These are phyloP conservation scores for Hypomesus transpacificus DNA, from an alignment of 2,113 vertebrate species.

Conservation along the genomic window DNA sequence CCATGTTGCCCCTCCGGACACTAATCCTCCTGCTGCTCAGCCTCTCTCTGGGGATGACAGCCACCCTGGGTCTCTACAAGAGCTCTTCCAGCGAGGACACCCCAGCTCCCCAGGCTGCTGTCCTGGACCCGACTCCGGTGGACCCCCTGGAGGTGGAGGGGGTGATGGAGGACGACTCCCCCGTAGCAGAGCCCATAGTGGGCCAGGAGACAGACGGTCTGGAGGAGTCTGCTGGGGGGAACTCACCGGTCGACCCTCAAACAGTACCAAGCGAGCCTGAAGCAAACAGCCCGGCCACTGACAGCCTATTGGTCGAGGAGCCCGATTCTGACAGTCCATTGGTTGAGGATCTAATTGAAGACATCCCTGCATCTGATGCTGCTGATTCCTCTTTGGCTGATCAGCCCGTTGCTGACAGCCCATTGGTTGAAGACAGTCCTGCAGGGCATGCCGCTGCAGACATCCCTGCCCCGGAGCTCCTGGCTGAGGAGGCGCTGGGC, in stretches of 20 bases:
- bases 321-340: not conserved
- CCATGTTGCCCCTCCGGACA: constrained; percentile 54
- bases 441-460: not conserved
- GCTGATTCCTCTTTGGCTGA: not conserved
- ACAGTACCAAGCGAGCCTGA: constrained; percentile 1
- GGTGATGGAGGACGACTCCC: not conserved
- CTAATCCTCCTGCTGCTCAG: constrained; percentile 50
- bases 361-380: not conserved
- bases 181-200: not conserved
- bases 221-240: constrained; percentile 6
- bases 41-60: constrained; percentile 50
- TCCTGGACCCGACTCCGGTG: not conserved
- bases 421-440: not conserved
- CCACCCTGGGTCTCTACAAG: constrained; percentile 52
- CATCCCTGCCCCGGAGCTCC: not conserved
- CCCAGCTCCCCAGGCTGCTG: not conserved
- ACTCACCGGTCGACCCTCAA: constrained; percentile 4
- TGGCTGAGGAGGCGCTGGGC: not conserved
- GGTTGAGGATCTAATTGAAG: not conserved
- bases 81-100: not conserved
- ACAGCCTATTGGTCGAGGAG: constrained; percentile 12
- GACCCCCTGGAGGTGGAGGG: not conserved
- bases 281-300: constrained; percentile 8
- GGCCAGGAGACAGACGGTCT: not conserved
- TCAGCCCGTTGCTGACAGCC: not conserved